phyloP scores from a whole-genome alignment of 64 coral and sea anemone species.

The Exaiptasia diaphana region DNA sequence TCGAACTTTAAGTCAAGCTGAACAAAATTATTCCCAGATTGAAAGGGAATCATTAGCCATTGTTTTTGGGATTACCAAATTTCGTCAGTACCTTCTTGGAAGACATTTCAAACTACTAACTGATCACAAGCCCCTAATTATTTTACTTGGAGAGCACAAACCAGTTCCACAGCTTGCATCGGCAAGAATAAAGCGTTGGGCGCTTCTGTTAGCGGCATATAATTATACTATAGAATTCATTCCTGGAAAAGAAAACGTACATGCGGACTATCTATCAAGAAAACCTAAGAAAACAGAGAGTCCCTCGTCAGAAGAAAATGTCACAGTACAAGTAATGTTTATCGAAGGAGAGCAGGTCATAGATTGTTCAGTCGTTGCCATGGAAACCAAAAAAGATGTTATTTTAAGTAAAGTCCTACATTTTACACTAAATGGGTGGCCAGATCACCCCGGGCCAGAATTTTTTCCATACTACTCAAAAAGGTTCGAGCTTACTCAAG shows the following conservation, averaged over 20 bases:
- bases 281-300: not conserved
- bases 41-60: constrained; percentile 38
- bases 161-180: constrained; percentile 37
- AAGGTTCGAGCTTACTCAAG: constrained; percentile 13
- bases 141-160: constrained; percentile 23
- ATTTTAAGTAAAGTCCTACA: constrained; percentile 18
- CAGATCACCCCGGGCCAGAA: not conserved
- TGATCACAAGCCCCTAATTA: constrained; percentile 28
- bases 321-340: constrained; percentile 19
- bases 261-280: not conserved
- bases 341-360: not conserved
- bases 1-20: constrained; percentile 18
- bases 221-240: constrained; percentile 51
- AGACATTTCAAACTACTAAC: constrained; percentile 41
- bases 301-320: constrained; percentile 2
- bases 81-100: constrained; percentile 11
- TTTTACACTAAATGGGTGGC: constrained; percentile 15
- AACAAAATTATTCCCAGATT: constrained; percentile 51
- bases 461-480: constrained; percentile 15
- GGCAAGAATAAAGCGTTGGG: constrained; percentile 42
- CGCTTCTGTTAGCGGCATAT: constrained; percentile 38
- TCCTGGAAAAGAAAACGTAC: constrained; percentile 4
- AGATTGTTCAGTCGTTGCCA: constrained; percentile 10
- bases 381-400: constrained; percentile 19
- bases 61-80: constrained; percentile 28